These are phyloP conservation scores for Ooceraea biroi DNA, from an alignment of 1,140 invertebrate species.

Conservation along the genomic window DNA sequence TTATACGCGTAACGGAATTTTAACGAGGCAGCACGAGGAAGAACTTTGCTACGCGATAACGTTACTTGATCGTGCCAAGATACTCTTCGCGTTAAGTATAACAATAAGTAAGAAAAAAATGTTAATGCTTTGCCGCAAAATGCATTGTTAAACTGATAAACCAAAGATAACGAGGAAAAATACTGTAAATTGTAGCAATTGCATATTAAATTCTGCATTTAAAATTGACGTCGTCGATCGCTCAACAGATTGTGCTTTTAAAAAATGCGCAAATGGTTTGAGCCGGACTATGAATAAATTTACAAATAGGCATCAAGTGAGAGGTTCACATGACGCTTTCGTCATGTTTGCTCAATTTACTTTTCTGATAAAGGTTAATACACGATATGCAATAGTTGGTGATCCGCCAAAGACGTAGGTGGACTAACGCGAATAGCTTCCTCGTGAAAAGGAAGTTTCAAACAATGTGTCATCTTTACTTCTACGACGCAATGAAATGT, in stretches of 20 bases:
- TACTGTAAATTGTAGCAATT: neutral
- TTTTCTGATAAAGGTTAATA: constrained; percentile 70
- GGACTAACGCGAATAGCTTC: neutral
- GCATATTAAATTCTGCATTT: no score
- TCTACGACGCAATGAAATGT: neutral
- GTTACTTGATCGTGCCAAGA: neutral
- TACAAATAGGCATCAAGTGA: no score
- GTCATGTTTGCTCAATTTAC: neutral
- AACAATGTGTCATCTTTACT: constrained; percentile 1
- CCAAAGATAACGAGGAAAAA: no score
- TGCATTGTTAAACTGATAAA: neutral
- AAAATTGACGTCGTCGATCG: no score
- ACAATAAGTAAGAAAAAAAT: neutral
- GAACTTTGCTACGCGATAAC: neutral
- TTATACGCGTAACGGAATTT: constrained; percentile 43
- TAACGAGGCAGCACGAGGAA: constrained; percentile 26
- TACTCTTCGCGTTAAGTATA: neutral
- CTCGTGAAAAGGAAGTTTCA: neutral
- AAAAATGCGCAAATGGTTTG: no score
- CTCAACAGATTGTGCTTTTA: no score
- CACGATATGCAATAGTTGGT: constrained; percentile 65
- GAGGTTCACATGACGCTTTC: no score
- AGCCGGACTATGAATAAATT: no score
- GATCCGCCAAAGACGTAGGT: constrained; percentile 59
- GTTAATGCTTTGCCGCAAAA: neutral